A percentile compares a stretch with the other conserved stretches of the same genome.
Conservation (phyloP, 2,113 vertebrate genomes). For the Hucho hucho region DNA sequence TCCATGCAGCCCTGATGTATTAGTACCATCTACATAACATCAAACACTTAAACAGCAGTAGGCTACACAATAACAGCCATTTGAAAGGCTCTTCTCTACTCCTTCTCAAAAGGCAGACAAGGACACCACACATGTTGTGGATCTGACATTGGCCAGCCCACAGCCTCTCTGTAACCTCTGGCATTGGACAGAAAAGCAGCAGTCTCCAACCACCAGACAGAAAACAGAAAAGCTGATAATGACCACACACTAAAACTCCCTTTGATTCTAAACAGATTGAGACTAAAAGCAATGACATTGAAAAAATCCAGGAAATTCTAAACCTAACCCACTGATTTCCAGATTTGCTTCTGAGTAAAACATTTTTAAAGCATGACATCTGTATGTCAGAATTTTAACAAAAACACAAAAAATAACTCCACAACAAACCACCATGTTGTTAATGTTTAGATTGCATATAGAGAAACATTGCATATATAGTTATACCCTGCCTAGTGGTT, state of each 20-base stretch:
- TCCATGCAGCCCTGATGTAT: conserved; percentile 60
- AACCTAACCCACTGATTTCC: neutral
- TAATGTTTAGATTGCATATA: too few species aligned
- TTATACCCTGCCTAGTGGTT: too few species aligned
- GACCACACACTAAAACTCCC: conserved; percentile 58
- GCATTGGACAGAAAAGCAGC: conserved; percentile 52
- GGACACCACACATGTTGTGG: conserved; percentile 61
- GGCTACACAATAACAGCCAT: conserved; percentile 47
- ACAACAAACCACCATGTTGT: too few species aligned
- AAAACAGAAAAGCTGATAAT: conserved; percentile 67
- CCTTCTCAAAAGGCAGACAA: conserved; percentile 60
- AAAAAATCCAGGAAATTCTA: conserved; percentile 21
- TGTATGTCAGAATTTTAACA: neutral
- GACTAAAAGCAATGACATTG: conserved; percentile 50
- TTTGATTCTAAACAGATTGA: conserved; percentile 39
- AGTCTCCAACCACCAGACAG: conserved; percentile 55
- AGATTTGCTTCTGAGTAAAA: neutral
- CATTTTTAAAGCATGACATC: neutral
- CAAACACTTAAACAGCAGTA: conserved; percentile 53
- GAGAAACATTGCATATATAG: too few species aligned
- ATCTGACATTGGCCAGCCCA: too few species aligned
- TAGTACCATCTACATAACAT: conserved; percentile 33
- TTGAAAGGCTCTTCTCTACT: conserved; percentile 52
- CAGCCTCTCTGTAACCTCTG: conserved; percentile 32
- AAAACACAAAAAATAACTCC: too few species aligned